Evolutionary conservation across 2,797 vertebrate species (phyloP).

Genomic region (Rhincodon typus): DNA sequence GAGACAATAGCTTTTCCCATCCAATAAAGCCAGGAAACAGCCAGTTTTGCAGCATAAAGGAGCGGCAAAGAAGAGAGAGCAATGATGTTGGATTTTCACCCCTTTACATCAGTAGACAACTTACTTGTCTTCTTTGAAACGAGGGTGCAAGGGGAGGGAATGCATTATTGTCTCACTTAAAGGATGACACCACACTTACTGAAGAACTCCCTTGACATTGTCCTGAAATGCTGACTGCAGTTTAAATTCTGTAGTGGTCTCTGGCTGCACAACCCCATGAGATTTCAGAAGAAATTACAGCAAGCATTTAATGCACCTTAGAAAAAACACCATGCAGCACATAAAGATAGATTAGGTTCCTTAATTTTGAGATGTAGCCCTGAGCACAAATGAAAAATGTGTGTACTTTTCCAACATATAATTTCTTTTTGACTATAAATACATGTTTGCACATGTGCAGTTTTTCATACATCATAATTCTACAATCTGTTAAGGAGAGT

Average conservation of each 20-base stretch:
- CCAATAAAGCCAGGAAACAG: background rate
- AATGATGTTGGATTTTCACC: background rate
- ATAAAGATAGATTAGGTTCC: background rate
- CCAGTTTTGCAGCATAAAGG: background rate
- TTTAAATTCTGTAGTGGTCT: background rate
- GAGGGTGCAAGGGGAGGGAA: background rate
- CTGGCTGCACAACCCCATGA: background rate
- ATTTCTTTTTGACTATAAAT: background rate
- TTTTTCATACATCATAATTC: background rate
- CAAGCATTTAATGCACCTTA: background rate
- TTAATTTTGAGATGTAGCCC: background rate
- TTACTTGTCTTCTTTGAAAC: background rate
- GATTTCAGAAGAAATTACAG: background rate
- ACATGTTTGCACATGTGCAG: background rate
- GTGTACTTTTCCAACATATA: background rate
- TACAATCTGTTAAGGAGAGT: background rate
- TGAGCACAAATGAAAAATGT: no score
- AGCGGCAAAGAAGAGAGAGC: background rate
- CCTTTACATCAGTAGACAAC: background rate
- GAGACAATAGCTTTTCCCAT: background rate
- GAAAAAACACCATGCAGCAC: background rate
- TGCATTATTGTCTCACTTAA: background rate
- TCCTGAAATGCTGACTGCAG: background rate
- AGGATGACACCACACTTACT: background rate
- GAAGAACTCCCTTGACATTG: background rate